Percentiles rank a stretch among this genome's conserved stretches.
phyloP scores from a whole-genome alignment of 2,888 invertebrate species.

The Dendrolimus houi region DNA sequence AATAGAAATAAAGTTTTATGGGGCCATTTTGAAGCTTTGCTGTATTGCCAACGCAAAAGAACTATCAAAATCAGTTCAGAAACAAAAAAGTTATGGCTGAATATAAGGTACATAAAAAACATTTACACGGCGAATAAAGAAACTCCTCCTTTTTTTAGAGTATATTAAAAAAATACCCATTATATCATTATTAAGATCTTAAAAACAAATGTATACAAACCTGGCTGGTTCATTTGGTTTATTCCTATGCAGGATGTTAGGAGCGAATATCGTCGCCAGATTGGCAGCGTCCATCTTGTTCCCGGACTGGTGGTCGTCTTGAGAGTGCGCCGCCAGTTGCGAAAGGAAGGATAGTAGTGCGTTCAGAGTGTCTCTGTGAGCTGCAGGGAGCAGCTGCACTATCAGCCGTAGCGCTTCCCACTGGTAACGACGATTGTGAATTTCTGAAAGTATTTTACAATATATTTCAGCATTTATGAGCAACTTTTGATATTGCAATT shows the following conservation, averaged over 20 bases:
- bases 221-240: constrained; percentile 76
- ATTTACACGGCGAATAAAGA: neutral
- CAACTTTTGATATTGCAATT: too few species aligned
- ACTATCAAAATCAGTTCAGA: too few species aligned
- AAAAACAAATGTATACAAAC: constrained; percentile 20
- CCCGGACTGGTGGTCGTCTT: constrained; percentile 81
- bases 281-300: constrained; percentile 97
- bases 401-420: constrained; percentile 90
- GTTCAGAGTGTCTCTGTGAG: constrained; percentile 93
- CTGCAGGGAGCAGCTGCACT: constrained; percentile 88
- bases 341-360: constrained; percentile 88
- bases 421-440: constrained; percentile 88
- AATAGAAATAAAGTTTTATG: too few species aligned
- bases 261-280: constrained; percentile 95
- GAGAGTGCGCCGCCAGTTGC: constrained; percentile 83
- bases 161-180: too few species aligned
- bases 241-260: constrained; percentile 91
- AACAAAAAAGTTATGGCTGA: too few species aligned
- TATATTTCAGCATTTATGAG: neutral
- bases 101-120: too few species aligned
- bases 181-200: too few species aligned
- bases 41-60: neutral
- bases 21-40: too few species aligned
- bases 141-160: neutral
- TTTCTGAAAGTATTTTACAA: constrained; percentile 72